Evolutionary conservation across 2,113 vertebrate species (phyloP), one percentile per base, ranked within the genome.

Genomic region (Phrynocephalus versicolor): DNA sequence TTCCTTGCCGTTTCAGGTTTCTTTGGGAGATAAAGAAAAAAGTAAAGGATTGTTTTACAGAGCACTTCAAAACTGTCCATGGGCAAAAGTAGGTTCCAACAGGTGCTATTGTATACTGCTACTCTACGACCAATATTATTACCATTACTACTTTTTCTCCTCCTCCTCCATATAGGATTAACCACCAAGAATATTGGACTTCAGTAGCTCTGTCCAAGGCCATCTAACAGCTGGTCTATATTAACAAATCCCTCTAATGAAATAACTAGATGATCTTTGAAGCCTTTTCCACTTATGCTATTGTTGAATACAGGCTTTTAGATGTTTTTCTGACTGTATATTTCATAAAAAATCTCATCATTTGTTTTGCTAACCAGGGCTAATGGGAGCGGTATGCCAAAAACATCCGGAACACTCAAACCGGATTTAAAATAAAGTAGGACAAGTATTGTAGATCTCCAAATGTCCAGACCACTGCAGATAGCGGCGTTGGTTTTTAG

Each of bases 11-110:
- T 71, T 87, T 64, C 89, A 99, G 98, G 96, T 96, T 83, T 98
- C 97, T 69, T 93, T 98, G 80, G 98, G 98, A 71, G 96, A 97
- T 81, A 94, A 92, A 82, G 97, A 99, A 89, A 96, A 96, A 91
- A 97, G 97, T 90, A 98, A 92, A 94, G 97, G 97, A 6, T 95
- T 99, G 64, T 99, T 99, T 94, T 99, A 99, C 90, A 98, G 96
- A 94, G 98, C 98, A 0, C 96, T 99, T 85, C 98, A 99, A 92
- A 97, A 96, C 33, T 97, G 99, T 13, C 98, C 99, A 18, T 99
- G 99, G 99, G 97, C 93, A 58, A 99, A 99, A 97, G 98, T 99
- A 93, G 96, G 96, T 81, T 80, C 41, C 13, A 35, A 18, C 39
- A 25, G 8, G 3, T 39, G 57, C 23, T 51, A 6, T 81, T 70